Evolutionary conservation across 2,113 vertebrate species (phyloP), one percentile per base, ranked within the genome.

Genomic region (Seriola dumerili): DNA sequence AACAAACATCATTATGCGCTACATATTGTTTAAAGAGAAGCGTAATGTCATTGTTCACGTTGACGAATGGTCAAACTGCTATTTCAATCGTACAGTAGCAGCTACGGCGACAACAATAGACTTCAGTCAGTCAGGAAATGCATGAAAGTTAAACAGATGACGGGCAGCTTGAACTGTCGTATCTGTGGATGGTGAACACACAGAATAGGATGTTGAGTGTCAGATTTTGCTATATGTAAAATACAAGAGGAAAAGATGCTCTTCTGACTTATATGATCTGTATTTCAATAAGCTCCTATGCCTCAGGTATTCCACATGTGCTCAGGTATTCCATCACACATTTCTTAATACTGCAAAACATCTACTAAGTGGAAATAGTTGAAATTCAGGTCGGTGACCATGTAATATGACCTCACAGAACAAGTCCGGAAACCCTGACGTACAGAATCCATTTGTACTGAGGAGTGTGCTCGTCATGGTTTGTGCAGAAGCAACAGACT

Each of bases 401-500:
- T 62, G 75, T 38, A 38, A 73, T 40, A 17, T 57, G 48, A 74
- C 29, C 46, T 52, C 1, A 4, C 10, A 21, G 40, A 36, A 23
- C 46, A 52, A 57, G 46, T 55, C 54, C 36, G n/a, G 48, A 57
- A 63, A 70, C 23, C 16, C 13, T 58, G 34, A 44, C 0, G 10
- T 11, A 34, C 40, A 68, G 5, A 62, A 54, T 17, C 3, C 54
- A 38, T 61, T 68, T 40, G 29, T 29, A 29, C 40, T 42, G 48
- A 29, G 44, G 67, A 72, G 72, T 9, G 65, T 8, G 59, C 32
- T 46, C 25, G 59, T 74, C 74, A 70, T 38, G 75, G 57, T 85
- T 85, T 76, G 32, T 80, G 61, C 55, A 57, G 55, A 55, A 55
- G 46, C 62, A 80, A 75, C 50, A 12, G 55, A 46, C 71, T 23